A percentile compares a stretch with the other conserved stretches of the same genome.
Conservation (phyloP, 1,140 invertebrate genomes). For the Drosophila novamexicana region DNA sequence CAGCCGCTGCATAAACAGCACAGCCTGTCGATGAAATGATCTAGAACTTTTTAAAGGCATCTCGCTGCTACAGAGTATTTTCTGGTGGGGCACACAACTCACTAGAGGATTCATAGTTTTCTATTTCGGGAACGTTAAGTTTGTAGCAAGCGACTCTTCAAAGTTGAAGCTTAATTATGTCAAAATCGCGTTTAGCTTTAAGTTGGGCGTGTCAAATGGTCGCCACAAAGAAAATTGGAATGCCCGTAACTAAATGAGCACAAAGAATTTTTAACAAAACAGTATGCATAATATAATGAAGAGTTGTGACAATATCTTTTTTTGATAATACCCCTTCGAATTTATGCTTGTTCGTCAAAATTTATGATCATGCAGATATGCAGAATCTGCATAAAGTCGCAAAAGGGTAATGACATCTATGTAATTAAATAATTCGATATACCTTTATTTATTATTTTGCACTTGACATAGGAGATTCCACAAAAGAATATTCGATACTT, state of each 20-base stretch:
- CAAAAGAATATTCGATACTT: neutral
- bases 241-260: conserved; percentile 17
- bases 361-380: conserved; percentile 9
- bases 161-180: conserved; percentile 54
- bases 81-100: neutral
- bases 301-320: conserved; percentile 29
- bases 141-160: conserved; percentile 29
- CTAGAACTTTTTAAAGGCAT: no score
- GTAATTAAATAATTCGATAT: neutral
- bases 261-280: conserved; percentile 4
- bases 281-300: conserved; percentile 13
- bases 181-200: conserved; percentile 27
- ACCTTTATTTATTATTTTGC: neutral
- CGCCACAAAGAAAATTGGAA: conserved; percentile 21
- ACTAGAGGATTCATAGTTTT: neutral
- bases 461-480: neutral
- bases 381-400: neutral
- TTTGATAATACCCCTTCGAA: conserved; percentile 2
- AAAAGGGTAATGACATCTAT: neutral
- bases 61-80: neutral
- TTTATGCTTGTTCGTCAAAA: conserved; percentile 10
- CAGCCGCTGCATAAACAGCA: no score
- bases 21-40: no score
- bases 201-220: conserved; percentile 40
- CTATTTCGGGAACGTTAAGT: conserved; percentile 20